Base-by-base conservation (phyloP, 2,797 vertebrate genomes). In the Oreochromis grahami region DNA sequence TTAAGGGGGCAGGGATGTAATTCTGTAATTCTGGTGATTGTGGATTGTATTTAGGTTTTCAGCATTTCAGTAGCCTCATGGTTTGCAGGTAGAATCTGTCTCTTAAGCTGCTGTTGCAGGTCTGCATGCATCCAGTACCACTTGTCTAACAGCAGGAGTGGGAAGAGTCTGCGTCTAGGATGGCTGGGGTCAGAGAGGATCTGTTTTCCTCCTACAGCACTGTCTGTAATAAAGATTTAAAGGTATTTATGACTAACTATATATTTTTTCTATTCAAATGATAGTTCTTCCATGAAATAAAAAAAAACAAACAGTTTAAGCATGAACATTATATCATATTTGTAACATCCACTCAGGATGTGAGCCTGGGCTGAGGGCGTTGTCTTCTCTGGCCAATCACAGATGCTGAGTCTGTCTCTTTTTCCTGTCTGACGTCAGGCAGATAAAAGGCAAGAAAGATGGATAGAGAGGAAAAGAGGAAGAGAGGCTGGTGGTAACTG, bases 341-440 rank as follows among this genome's bases (percentile, higher is more conserved):
- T 8, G 10, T 52, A 74, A 80, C 85, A 81, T 84, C 45, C 76
- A 82, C 65, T 85, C 32, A 76, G 55, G 85, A 68, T 34, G 50
- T 32, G 55, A 81, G 32, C 63, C 70, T 65, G 11, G 6, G 86
- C 84, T 78, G 89, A 89, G 92, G 91, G 93, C 53, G 92, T 92
- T 82, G 89, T 84, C 87, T 82, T 56, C 76, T 55, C 58, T 12
- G 43, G 56, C 93, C 93, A 95, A 93, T 95, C 89, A 89, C 48
- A 79, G 74, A 63, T 19, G 21, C 45, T 13, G 17, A 82, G 68
- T 63, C 53, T n/a, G 84, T 72, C 77, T 88, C 74, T 70, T 56
- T 74, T 78, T 84, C 34, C 70, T 58, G 68, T 80, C 83, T 90
- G 90, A 90, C 45, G 56, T 91, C 91, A 95, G 74, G 56, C 72